These are phyloP conservation scores for Falco concolor DNA, from an alignment of 2,797 vertebrate species.

Conservation along the genomic window DNA sequence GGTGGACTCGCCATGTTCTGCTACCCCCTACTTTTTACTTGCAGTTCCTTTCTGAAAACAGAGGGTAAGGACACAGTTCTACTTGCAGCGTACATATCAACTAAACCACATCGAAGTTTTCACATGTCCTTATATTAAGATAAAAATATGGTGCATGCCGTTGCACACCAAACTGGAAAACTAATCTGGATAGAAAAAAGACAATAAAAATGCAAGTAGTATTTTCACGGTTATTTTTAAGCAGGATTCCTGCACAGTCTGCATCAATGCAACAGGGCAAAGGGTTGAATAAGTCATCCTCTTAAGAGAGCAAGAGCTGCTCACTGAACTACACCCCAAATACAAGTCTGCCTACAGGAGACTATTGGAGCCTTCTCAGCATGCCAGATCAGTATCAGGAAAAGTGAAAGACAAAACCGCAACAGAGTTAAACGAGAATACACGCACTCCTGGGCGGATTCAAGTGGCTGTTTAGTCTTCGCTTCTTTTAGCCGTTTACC, in stretches of 20 bases:
- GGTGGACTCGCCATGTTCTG: background rate
- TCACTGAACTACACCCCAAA: background rate
- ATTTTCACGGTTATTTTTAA: background rate
- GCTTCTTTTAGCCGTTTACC: background rate
- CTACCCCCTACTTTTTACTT: too few species aligned
- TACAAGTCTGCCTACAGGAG: background rate
- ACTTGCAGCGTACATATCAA: background rate
- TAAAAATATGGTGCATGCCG: rapidly evolving
- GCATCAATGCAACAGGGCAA: background rate
- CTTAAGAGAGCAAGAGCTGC: background rate
- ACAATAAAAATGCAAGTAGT: background rate
- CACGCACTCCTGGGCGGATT: background rate
- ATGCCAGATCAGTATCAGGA: background rate
- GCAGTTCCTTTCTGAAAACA: background rate
- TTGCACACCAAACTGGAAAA: rapidly evolving
- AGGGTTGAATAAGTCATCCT: background rate
- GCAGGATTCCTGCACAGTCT: background rate
- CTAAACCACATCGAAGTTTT: background rate
- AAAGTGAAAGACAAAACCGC: background rate
- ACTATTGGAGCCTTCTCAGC: background rate
- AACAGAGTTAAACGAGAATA: rapidly evolving
- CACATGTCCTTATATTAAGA: rapidly evolving
- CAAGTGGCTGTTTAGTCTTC: background rate
- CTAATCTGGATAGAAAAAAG: background rate
- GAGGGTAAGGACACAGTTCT: background rate